Evolutionary conservation across 2,797 vertebrate species (phyloP).

Genomic region (Leuciscus waleckii): DNA sequence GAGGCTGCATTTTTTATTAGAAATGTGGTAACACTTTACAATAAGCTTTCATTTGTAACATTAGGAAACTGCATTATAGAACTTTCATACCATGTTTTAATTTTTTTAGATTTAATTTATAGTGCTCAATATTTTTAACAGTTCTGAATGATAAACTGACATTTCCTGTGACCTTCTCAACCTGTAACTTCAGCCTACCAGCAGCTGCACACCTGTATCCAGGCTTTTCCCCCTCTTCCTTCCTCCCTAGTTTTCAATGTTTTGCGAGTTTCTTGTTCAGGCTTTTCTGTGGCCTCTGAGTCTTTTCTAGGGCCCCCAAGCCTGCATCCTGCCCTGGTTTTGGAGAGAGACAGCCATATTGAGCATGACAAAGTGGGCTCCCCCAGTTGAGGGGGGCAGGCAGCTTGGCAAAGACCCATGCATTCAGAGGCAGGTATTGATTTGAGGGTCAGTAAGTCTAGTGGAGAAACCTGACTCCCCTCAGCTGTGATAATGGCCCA

Average conservation of each 20-base stretch:
- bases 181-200: slow-evolving; percentile 76
- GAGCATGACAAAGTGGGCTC: slow-evolving; percentile 61
- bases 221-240: slow-evolving; percentile 48
- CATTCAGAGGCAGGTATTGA: slow-evolving; percentile 60
- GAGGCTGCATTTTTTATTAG: not conserved
- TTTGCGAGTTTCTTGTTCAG: slow-evolving; percentile 21
- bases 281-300: slow-evolving; percentile 39
- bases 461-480: slow-evolving; percentile 54
- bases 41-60: not conserved
- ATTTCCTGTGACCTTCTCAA: slow-evolving; percentile 73
- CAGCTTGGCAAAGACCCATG: slow-evolving; percentile 34
- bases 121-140: not conserved
- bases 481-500: slow-evolving; percentile 48
- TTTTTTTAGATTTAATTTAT: not conserved
- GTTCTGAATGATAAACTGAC: slow-evolving; percentile 51
- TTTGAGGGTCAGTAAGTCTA: slow-evolving; percentile 58
- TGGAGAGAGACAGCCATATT: slow-evolving; percentile 57
- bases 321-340: slow-evolving; percentile 54
- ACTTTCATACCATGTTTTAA: no score
- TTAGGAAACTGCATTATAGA: not conserved
- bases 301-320: slow-evolving; percentile 38
- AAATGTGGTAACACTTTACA: not conserved
- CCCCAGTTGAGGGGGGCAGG: slow-evolving; percentile 49
- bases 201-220: slow-evolving; percentile 82
- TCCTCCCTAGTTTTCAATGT: slow-evolving; percentile 39